Percentiles rank a stretch among this genome's conserved stretches.
These are phyloP conservation scores for Venustaconcha ellipsiformis DNA, from an alignment of 1,140 invertebrate genomes.

Conservation along the genomic window DNA sequence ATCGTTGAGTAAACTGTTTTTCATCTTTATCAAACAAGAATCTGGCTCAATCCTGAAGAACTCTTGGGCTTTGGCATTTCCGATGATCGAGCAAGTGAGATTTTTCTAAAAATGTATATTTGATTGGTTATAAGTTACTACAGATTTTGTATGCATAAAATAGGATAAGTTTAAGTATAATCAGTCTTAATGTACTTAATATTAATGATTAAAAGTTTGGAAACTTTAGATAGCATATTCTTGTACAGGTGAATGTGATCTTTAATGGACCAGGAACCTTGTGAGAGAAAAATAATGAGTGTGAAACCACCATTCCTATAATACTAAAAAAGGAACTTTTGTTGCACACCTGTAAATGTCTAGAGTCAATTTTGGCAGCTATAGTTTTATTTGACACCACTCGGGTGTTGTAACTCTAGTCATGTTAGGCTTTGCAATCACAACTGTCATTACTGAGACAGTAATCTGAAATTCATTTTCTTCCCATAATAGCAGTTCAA, in stretches of 20 bases:
- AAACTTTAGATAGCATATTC: background rate
- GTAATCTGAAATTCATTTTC: too few species aligned
- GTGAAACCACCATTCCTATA: too few species aligned
- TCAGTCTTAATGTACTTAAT: background rate
- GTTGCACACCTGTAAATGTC: too few species aligned
- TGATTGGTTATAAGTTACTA: background rate
- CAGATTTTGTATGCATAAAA: background rate
- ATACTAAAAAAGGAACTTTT: too few species aligned
- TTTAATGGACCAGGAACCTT: background rate
- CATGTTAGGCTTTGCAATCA: too few species aligned
- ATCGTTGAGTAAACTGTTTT: conserved; percentile 45
- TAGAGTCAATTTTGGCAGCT: too few species aligned
- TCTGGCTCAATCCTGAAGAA: conserved; percentile 51
- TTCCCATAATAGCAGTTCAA: too few species aligned
- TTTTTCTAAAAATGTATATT: conserved; percentile 35
- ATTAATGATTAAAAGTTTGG: background rate
- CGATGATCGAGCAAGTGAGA: conserved; percentile 48
- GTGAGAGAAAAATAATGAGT: too few species aligned
- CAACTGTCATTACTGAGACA: too few species aligned
- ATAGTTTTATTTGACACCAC: too few species aligned
- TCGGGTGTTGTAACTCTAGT: too few species aligned
- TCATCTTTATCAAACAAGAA: conserved; percentile 52
- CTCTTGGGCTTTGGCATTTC: conserved; percentile 47
- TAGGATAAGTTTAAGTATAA: background rate
- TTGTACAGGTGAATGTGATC: too few species aligned